phyloP scores from a whole-genome alignment of 2,797 vertebrate genomes.

The Synaphobranchus kaupii region DNA sequence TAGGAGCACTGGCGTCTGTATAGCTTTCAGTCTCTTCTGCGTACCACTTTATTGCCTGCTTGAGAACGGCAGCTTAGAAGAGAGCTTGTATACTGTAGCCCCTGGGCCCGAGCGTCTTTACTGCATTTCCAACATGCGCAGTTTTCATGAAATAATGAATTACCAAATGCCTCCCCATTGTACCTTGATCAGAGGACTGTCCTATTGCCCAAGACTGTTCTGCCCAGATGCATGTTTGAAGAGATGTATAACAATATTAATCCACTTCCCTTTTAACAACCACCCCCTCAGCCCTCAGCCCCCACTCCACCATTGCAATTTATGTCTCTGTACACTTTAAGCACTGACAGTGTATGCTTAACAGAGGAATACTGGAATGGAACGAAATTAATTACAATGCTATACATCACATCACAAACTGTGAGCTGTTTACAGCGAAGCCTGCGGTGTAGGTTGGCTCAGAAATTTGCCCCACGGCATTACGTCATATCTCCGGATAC shows the following conservation, averaged over 20 bases:
- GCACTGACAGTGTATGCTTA: slow-evolving; percentile 62
- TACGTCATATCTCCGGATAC: not conserved
- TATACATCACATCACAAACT: slow-evolving; percentile 57
- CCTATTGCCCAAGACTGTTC: not conserved
- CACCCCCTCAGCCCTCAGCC: slow-evolving; percentile 17
- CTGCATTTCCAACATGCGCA: not conserved
- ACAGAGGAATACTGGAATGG: slow-evolving; percentile 63
- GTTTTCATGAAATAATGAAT: not conserved
- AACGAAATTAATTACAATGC: slow-evolving; percentile 70
- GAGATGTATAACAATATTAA: slow-evolving; percentile 37
- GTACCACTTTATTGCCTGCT: slow-evolving; percentile 11
- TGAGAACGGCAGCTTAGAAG: slow-evolving; percentile 41
- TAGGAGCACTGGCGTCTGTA: not conserved
- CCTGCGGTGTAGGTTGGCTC: not conserved
- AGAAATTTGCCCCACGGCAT: not conserved
- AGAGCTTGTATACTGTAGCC: slow-evolving; percentile 41
- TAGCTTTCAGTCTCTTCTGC: not conserved
- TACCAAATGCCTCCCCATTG: not conserved
- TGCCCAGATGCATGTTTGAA: not conserved
- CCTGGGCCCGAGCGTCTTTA: slow-evolving; percentile 31
- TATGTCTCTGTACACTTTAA: slow-evolving; percentile 60
- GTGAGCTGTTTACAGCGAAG: slow-evolving; percentile 18
- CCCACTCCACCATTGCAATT: slow-evolving; percentile 44
- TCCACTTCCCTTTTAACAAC: slow-evolving; percentile 27
- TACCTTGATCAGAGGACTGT: not conserved